Conservation (phyloP, 2,888 invertebrate genomes). For the Rhingia rostrata region DNA sequence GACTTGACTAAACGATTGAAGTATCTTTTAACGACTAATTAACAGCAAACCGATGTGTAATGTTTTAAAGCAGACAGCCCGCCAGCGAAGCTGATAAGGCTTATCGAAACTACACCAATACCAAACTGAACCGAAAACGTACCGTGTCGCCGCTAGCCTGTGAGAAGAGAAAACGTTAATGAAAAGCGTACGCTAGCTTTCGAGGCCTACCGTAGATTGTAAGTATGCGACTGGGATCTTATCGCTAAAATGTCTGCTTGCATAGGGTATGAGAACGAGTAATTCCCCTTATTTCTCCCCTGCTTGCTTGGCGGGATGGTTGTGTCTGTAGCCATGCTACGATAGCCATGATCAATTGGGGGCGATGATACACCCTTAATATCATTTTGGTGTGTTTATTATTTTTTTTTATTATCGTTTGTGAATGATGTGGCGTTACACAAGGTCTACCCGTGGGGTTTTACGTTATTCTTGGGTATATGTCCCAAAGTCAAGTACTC, state of each 20-base stretch:
- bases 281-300: constrained; percentile 32
- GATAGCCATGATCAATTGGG: constrained; percentile 71
- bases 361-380: constrained; percentile 71
- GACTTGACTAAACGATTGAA: constrained; percentile 52
- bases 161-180: constrained; percentile 66
- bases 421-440: constrained; percentile 42
- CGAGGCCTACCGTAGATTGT: constrained; percentile 46
- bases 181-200: constrained; percentile 67
- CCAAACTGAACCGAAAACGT: constrained; percentile 28
- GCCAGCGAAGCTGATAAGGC: constrained; percentile 71
- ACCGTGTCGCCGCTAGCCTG: constrained; percentile 16
- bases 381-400: constrained; percentile 30
- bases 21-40: constrained; percentile 68
- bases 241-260: constrained; percentile 70
- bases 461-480: constrained; percentile 48
- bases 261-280: constrained; percentile 28
- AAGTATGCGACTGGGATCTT: constrained; percentile 36
- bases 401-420: constrained; percentile 4
- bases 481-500: constrained; percentile 63
- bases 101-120: constrained; percentile 63
- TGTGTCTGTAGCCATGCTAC: constrained; percentile 28
- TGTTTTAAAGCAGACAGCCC: constrained; percentile 71
- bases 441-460: constrained; percentile 71
- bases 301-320: neutral
- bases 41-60: constrained; percentile 67